Base-by-base conservation (phyloP, 2,113 vertebrate species). In the Oxyruncus cristatus region DNA sequence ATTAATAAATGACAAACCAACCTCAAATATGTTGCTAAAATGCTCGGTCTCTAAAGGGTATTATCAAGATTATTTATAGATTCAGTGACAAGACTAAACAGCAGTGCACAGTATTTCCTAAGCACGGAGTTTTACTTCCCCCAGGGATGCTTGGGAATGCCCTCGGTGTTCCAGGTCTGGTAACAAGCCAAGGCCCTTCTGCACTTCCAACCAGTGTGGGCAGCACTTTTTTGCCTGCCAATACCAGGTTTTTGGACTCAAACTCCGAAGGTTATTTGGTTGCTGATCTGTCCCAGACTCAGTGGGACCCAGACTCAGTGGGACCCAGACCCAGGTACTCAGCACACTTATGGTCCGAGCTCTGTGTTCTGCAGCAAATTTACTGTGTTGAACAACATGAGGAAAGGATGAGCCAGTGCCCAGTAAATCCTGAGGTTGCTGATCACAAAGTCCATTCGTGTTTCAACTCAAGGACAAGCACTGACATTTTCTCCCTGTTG, bases 61-160 rank as follows among this genome's bases (percentile, higher is more conserved):
- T 66, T 56, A 63, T 39, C 32, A 47, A 42, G 75, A 84, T 79
- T 84, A 79, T 73, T 65, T 39, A 19, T 5, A 74, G 47, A 53
- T 62, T 66, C 68, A 30, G 52, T 22, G 22, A 28, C 42, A 50
- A 67, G 37, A 35, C 47, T 33, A 59, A 73, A 68, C 30, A 84
- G 41, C 20, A 52, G 16, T 0, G 30, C 49, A 11, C 5, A 8
- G 5, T 5, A 4, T 41, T 85, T 52, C 35, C 66, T 39, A 10
- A 61, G 41, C 41, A 35, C 3, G 11, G 26, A 18, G 16, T 27
- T 92, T 63, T 63, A 20, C 41, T 79, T 61, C 7, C 42, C 46
- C 5, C 0, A 0, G 6, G 13, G 24, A 47, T 55, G 20, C 0
- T 50, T 46, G 46, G 30, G 50, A 55, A 49, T 19, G 4, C 8